phyloP scores from a whole-genome alignment of 2,113 vertebrate genomes.

The Eulemur rufifrons region DNA sequence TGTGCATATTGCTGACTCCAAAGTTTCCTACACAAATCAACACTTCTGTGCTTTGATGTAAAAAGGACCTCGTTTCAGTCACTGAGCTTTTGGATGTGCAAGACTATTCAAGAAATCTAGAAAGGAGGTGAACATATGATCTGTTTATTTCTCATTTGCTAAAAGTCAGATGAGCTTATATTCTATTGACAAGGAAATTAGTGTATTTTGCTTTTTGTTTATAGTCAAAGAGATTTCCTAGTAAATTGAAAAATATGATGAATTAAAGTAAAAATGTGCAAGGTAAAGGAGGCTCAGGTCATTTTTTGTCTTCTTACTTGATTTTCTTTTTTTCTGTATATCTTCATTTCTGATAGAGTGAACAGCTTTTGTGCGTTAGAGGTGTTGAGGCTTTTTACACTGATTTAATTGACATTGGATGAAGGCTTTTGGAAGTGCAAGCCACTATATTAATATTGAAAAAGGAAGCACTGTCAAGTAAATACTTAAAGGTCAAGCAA shows the following conservation, averaged over 20 bases:
- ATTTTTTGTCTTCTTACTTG: constrained; percentile 43
- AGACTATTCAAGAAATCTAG: neutral
- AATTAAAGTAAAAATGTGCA: constrained; percentile 39
- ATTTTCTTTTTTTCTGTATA: constrained; percentile 23
- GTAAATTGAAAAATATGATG: constrained; percentile 19
- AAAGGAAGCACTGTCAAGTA: constrained; percentile 58
- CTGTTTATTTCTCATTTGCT: constrained; percentile 52
- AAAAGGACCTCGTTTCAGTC: neutral
- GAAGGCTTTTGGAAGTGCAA: constrained; percentile 23
- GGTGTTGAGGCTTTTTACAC: constrained; percentile 44
- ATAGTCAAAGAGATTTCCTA: neutral
- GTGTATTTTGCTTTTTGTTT: constrained; percentile 27
- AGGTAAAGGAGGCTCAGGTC: constrained; percentile 9
- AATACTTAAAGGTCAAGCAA: constrained; percentile 61
- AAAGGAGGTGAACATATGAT: neutral
- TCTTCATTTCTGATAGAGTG: constrained; percentile 44
- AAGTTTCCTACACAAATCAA: neutral
- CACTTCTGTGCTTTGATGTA: neutral
- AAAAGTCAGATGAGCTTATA: constrained; percentile 6
- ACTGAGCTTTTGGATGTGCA: neutral
- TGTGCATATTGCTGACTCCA: neutral
- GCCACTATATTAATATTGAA: constrained; percentile 53
- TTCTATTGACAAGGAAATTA: constrained; percentile 29
- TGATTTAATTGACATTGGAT: constrained; percentile 20
- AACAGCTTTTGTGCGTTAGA: constrained; percentile 48